Evolutionary conservation across 2,797 vertebrate genomes (phyloP), one percentile per base, ranked within the genome.

Genomic region (Danionella dracula): DNA sequence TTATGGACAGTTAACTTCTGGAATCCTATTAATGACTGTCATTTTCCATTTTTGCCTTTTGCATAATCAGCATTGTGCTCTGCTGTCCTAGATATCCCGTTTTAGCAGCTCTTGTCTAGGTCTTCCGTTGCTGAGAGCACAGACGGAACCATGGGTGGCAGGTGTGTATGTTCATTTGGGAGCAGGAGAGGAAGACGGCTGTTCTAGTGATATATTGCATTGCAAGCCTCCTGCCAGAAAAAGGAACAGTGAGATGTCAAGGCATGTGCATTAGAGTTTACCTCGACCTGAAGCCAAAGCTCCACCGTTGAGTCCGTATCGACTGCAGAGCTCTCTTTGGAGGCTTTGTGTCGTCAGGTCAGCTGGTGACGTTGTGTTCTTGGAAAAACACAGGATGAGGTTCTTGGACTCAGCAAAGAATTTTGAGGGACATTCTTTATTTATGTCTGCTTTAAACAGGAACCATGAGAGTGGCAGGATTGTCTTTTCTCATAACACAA

Each of bases 1-100:
- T 89, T 90, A 87, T 91, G 88, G 87, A 87, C 87, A 87, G 89
- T 90, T 91, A 89, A 90, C 88, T 90, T 87, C 85, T 87, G 84
- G 85, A 87, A 87, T 86, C 86, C 86, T 90, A 81, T 88, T 88
- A 89, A 90, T 91, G 85, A 86, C 85, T 86, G 86, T 87, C 86
- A 87, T 89, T 87, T 87, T 85, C 80, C 76, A 83, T 73, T 86
- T 85, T 84, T 80, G 82, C 79, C 84, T 85, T 80, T 74, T 86
- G 87, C 86, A 86, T 90, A 86, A 89, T 87, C 87, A 89, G 87
- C 87, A 84, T 86, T 83, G 84, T 83, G 83, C 83, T 86, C 81
- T 70, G 82, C 74, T 86, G 74, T 73, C 71, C 74, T 76, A 73
- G 54, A 73, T 73, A 70, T 29, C 60, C 21, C n/a, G 64, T 54